Evolutionary conservation across 2,888 invertebrate genomes (phyloP).

Genomic region (Mimas tiliae): DNA sequence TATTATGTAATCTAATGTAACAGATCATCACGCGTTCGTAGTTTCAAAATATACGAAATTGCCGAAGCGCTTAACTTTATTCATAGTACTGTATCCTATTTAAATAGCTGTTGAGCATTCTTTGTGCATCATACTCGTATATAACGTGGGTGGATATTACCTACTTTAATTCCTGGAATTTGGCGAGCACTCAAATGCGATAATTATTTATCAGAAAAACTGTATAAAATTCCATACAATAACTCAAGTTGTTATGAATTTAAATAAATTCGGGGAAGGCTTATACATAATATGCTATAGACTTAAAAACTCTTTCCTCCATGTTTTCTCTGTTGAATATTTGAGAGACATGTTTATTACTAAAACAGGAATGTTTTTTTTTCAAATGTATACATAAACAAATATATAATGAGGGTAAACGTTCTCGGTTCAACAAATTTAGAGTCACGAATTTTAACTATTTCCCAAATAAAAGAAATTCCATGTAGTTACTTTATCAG

Average conservation of each 20-base stretch:
- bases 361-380: too few relatives aligned
- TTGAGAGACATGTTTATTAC: too few relatives aligned
- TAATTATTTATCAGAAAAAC: constrained; percentile 29
- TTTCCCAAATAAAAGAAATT: constrained; percentile 46
- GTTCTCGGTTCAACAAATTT: not conserved
- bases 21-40: too few relatives aligned
- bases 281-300: not conserved
- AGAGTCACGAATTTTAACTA: not conserved
- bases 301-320: not conserved
- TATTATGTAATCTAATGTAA: too few relatives aligned
- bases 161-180: constrained; percentile 27
- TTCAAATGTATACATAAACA: too few relatives aligned
- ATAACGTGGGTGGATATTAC: constrained; percentile 20
- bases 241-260: constrained; percentile 1
- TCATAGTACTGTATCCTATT: not conserved
- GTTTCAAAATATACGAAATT: too few relatives aligned
- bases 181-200: constrained; percentile 25
- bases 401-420: not conserved
- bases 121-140: constrained; percentile 4
- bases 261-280: not conserved
- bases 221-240: constrained; percentile 25
- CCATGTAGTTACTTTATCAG: constrained; percentile 39
- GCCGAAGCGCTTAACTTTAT: too few relatives aligned
- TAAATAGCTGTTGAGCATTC: constrained; percentile 5
- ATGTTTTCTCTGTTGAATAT: not conserved